These are phyloP conservation scores for Bergia puertoricense DNA, from an alignment of 92 coral and sea anemone species.

Conservation along the genomic window DNA sequence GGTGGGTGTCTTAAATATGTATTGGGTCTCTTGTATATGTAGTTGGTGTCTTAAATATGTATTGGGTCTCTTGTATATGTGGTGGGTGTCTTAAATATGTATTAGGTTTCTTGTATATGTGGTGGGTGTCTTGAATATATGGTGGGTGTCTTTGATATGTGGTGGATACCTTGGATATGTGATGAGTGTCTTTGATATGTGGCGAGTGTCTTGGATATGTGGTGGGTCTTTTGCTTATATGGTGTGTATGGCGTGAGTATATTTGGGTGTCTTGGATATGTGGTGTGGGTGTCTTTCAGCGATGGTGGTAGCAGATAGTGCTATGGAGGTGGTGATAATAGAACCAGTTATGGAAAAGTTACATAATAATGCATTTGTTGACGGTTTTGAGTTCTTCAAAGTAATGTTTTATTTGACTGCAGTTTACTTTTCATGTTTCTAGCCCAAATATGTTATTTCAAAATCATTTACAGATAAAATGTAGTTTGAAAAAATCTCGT, in stretches of 20 bases:
- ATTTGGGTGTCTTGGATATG: not conserved
- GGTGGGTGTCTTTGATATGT: too few relatives aligned
- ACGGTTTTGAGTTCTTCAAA: too few relatives aligned
- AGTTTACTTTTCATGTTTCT: not conserved
- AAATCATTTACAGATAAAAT: too few relatives aligned
- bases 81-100: conserved; percentile 57
- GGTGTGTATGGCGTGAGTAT: not conserved
- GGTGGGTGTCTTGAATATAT: conserved; percentile 47
- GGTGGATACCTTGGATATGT: not conserved
- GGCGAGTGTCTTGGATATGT: conserved; percentile 27
- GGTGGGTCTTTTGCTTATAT: conserved; percentile 48
- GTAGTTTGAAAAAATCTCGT: too few relatives aligned
- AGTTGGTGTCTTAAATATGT: not conserved
- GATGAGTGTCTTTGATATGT: not conserved
- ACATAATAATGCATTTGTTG: too few relatives aligned
- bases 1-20: conserved; percentile 21
- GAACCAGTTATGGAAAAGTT: too few relatives aligned
- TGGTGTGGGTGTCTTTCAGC: not conserved
- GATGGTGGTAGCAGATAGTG: too few relatives aligned
- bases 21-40: conserved; percentile 44
- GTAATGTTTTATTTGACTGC: not conserved
- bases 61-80: too few relatives aligned
- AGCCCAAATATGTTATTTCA: not conserved
- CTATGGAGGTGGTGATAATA: too few relatives aligned
- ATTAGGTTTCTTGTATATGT: conserved; percentile 79